These are phyloP conservation scores for Eufriesea mexicana DNA, from an alignment of 1,140 invertebrate genomes.

Conservation along the genomic window DNA sequence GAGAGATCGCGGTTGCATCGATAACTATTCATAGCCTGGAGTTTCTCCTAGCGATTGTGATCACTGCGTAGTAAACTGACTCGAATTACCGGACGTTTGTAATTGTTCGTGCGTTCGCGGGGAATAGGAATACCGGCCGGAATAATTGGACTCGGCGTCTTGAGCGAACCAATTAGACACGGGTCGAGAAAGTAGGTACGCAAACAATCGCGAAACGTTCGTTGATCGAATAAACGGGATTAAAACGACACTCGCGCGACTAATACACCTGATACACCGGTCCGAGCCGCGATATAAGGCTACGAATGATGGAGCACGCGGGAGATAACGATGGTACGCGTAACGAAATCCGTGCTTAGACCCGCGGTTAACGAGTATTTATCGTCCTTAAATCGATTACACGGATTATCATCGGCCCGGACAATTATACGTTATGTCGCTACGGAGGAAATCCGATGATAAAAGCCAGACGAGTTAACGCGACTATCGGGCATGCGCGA, in stretches of 20 bases:
- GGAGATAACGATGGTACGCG: not conserved
- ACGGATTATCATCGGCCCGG: conserved; percentile 23
- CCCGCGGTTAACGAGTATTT: conserved; percentile 28
- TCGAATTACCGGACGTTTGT: not conserved
- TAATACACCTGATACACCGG: not conserved
- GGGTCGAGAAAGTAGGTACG: no score
- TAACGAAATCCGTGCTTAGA: conserved; percentile 3
- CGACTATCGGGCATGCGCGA: no score
- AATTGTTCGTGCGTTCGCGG: not conserved
- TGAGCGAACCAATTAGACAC: no score
- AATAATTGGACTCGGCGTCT: not conserved
- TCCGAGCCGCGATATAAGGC: not conserved
- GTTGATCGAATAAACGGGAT: not conserved
- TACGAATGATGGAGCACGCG: not conserved
- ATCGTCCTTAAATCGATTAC: conserved; percentile 10
- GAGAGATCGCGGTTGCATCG: conserved; percentile 27
- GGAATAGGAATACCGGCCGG: not conserved
- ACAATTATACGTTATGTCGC: conserved; percentile 25
- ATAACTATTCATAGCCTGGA: conserved; percentile 69
- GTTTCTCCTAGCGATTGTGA: conserved; percentile 63
- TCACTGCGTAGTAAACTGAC: conserved; percentile 62
- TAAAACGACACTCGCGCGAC: not conserved
- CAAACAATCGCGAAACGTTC: not conserved
- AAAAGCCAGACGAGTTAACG: not conserved
- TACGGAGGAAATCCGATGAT: conserved; percentile 4